Percentiles rank a stretch among this genome's conserved stretches.
These are phyloP conservation scores for Ischnura elegans DNA, from an alignment of 2,888 invertebrate species.

Conservation along the genomic window DNA sequence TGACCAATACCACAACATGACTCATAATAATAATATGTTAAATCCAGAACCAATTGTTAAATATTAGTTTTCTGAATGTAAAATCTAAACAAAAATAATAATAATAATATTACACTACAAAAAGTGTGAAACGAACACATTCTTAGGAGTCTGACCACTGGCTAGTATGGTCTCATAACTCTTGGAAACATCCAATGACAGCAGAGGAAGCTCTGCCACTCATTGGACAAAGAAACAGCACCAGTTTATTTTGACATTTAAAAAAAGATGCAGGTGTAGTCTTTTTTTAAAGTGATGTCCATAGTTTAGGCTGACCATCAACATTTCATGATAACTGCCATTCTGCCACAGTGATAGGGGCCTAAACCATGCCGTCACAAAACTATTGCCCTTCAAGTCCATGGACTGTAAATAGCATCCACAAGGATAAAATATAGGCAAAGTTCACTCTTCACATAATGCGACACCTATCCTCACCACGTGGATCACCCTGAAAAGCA, in stretches of 20 bases:
- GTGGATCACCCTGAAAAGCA: slow-evolving; percentile 71
- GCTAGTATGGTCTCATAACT: slow-evolving; percentile 24
- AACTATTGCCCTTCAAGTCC: slow-evolving; percentile 61
- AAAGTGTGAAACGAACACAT: slow-evolving; percentile 65
- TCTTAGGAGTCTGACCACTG: slow-evolving; percentile 39
- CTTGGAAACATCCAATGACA: slow-evolving; percentile 53
- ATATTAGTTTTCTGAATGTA: slow-evolving; percentile 67
- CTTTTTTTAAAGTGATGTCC: slow-evolving; percentile 57
- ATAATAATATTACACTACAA: slow-evolving; percentile 54
- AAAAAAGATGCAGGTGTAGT: slow-evolving; percentile 62
- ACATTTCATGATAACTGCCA: slow-evolving; percentile 4
- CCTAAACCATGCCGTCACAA: slow-evolving; percentile 63
- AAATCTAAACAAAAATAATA: slow-evolving; percentile 54
- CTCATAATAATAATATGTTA: slow-evolving; percentile 57
- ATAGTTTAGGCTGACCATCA: slow-evolving; percentile 42
- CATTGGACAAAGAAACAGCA: slow-evolving; percentile 62
- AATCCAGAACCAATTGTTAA: slow-evolving; percentile 66
- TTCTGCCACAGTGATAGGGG: neutral
- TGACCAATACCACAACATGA: slow-evolving; percentile 60
- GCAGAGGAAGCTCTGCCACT: slow-evolving; percentile 14
- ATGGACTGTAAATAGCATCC: slow-evolving; percentile 20
- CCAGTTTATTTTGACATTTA: slow-evolving; percentile 61
- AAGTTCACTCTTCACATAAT: slow-evolving; percentile 78
- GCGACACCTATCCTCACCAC: slow-evolving; percentile 81
- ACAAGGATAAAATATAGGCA: slow-evolving; percentile 45